Conservation (phyloP, 2,113 vertebrate genomes). For the Passer domesticus region DNA sequence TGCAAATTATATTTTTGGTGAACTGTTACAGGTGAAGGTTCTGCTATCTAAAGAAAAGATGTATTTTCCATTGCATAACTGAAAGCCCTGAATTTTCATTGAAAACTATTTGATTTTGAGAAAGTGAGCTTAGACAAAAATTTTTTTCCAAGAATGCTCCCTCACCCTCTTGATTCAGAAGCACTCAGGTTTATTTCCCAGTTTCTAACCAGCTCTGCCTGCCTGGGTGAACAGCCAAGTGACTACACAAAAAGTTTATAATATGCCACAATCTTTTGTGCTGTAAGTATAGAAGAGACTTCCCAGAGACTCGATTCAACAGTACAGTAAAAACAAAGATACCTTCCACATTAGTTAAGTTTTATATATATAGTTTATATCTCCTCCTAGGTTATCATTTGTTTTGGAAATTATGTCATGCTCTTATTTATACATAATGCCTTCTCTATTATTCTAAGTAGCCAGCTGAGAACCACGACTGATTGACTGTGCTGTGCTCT, state of each 20-base stretch:
- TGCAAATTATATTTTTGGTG: background rate
- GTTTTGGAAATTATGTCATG: background rate
- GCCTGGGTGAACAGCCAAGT: background rate
- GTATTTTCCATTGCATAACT: background rate
- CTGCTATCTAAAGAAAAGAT: background rate
- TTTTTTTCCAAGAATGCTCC: background rate
- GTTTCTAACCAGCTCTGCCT: background rate
- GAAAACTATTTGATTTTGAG: background rate
- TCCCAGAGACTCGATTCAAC: background rate
- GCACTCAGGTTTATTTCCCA: background rate
- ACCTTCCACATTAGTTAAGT: background rate
- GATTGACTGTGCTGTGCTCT: accelerated
- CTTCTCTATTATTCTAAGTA: background rate
- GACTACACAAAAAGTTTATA: background rate
- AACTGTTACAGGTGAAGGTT: background rate
- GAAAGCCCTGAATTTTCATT: background rate
- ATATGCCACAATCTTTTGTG: background rate
- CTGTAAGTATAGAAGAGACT: background rate
- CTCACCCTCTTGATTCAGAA: background rate
- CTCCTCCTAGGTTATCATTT: background rate
- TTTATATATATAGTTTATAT: background rate
- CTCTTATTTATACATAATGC: background rate
- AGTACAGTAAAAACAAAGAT: background rate
- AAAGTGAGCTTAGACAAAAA: background rate
- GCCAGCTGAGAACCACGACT: background rate